Base-by-base conservation (phyloP, 2,113 vertebrate genomes). In the Oncorhynchus mykiss region DNA sequence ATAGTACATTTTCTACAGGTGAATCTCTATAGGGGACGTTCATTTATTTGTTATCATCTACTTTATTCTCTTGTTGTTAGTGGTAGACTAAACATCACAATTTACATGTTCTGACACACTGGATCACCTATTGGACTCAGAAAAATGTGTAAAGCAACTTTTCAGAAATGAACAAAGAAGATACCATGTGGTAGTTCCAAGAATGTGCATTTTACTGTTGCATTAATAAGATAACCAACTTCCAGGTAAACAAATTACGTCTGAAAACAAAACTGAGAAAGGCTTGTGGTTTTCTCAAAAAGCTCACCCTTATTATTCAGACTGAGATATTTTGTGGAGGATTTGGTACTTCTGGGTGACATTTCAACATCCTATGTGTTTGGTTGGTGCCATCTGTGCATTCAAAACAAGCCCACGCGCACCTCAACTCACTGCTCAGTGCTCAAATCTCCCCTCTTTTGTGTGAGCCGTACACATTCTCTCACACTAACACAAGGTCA, bases 221-320 rank as follows among this genome's bases (percentile, higher is more conserved):
- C 62, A 84, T 80, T 67, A 76, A 81, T 4, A 85, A 80, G 70
- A 75, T 45, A 5, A 68, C 31, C 73, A 79, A 66, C 59, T 66
- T 79, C 67, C 69, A 82, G 83, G 73, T 82, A 73, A 85, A 79
- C 73, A 85, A 67, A 75, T 81, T 81, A 85, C 88, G 84, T 83
- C 87, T 90, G 91, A 95, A 95, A 96, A 94, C 94, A 96, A 95
- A 96, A 98, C 95, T 90, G 94, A 96, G 92, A 94, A 94, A 90
- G 88, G 80, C 91, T 89, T 96, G 95, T 96, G 96, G 96, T 92
- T 96, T 95, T 91, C 92, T 84, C 85, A n/a, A 79, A 88, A 92
- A 92, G 87, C 85, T 80, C 88, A 89, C 91, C 91, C 93, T 94
- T 93, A 94, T 93, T 89, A 87, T 90, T 89, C 78, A 86, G 79